These are phyloP conservation scores for Hylia prasina DNA, from an alignment of 2,113 vertebrate species.

Conservation along the genomic window DNA sequence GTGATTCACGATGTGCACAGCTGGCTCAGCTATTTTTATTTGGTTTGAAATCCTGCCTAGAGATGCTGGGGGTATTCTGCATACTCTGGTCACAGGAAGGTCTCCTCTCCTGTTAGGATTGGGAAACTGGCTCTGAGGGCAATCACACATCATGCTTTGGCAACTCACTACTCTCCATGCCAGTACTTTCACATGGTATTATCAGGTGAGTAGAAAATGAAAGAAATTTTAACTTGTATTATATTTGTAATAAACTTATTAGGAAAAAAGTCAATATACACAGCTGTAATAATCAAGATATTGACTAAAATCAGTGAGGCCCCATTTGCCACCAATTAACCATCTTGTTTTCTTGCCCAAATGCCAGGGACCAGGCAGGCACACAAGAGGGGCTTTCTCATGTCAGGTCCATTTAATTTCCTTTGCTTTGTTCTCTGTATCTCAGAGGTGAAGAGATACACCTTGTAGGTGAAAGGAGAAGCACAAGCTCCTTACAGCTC, in stretches of 20 bases:
- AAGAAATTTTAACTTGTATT: not conserved
- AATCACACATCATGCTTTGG: not conserved
- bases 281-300: not conserved
- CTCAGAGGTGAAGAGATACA: not conserved
- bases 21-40: conserved; percentile 37
- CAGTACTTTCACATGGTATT: not conserved
- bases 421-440: not conserved
- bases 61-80: not conserved
- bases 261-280: not conserved
- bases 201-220: not conserved
- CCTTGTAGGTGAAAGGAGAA: not conserved
- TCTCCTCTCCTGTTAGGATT: not conserved
- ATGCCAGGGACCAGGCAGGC: not conserved
- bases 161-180: not conserved
- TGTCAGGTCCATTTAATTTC: not conserved
- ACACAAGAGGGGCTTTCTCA: not conserved
- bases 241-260: not conserved
- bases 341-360: not conserved
- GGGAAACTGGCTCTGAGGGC: not conserved
- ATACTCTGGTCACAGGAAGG: not conserved
- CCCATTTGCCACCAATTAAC: not conserved
- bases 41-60: conserved; percentile 18
- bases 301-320: not conserved
- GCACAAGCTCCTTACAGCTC: not conserved
- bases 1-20: conserved; percentile 58